Percentiles rank a stretch among this genome's conserved stretches.
Conservation (phyloP, 2,113 vertebrate species). For the Rhea americana region DNA sequence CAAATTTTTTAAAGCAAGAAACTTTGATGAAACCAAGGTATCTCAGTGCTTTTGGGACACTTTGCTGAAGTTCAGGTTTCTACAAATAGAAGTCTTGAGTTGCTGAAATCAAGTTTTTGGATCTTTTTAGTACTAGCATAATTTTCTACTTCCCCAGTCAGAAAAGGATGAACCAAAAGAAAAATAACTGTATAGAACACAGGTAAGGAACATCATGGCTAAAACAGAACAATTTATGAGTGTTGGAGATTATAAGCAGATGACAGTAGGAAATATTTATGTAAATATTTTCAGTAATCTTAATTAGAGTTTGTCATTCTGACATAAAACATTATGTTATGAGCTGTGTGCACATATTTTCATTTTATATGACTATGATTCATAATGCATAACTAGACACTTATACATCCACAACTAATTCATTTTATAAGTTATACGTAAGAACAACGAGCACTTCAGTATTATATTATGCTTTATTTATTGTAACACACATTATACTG, state of each 20-base stretch:
- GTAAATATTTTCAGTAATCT: not conserved
- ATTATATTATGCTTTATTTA: not conserved
- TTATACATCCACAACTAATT: not conserved
- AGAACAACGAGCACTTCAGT: not conserved
- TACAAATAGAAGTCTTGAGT: not conserved
- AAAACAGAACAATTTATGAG: not conserved
- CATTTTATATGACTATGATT: not conserved
- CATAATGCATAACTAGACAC: not conserved
- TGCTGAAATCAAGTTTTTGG: not conserved
- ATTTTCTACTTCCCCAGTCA: not conserved
- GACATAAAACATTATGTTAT: not conserved
- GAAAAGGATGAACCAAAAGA: not conserved
- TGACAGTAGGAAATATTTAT: not conserved
- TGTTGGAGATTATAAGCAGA: not conserved
- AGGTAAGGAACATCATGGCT: not conserved
- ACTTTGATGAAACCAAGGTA: not conserved
- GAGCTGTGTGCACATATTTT: not conserved
- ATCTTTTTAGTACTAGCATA: not conserved
- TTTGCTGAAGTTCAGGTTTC: not conserved
- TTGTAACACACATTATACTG: not conserved
- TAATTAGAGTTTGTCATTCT: not conserved
- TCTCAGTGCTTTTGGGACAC: not conserved
- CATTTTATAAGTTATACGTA: not conserved
- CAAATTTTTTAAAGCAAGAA: not conserved
- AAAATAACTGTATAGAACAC: not conserved